phyloP scores from a whole-genome alignment of 2,888 invertebrate genomes.

The Athalia cordata region DNA sequence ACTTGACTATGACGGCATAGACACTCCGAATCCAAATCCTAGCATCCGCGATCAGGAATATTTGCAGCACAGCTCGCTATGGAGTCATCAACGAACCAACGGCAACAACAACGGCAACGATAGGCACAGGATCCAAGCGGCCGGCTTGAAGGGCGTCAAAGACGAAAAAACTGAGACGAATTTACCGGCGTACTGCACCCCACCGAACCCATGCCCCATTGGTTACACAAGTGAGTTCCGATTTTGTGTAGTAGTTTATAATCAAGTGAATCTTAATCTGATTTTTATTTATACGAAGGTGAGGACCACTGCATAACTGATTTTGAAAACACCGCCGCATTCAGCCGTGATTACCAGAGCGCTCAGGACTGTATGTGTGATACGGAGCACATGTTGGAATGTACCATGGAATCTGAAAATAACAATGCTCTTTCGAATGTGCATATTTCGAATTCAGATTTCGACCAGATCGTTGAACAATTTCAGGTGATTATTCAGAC shows the following conservation, averaged over 20 bases:
- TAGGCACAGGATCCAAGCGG: conserved; percentile 71
- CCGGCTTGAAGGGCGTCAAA: conserved; percentile 77
- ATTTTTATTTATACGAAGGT: conserved; percentile 74
- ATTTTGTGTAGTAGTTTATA: not conserved
- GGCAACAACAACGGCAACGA: conserved; percentile 55
- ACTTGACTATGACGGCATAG: conserved; percentile 83
- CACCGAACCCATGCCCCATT: conserved; percentile 98
- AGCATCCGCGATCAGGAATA: conserved; percentile 92
- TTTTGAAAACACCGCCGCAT: conserved; percentile 96
- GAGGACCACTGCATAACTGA: conserved; percentile 92
- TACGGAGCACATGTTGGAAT: conserved; percentile 97
- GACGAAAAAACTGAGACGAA: conserved; percentile 93
- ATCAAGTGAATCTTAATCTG: not conserved
- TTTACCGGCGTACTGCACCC: conserved; percentile 98
- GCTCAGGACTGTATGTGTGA: conserved; percentile 98
- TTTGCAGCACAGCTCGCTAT: conserved; percentile 84
- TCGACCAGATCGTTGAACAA: conserved; percentile 82
- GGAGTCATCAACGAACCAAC: conserved; percentile 86
- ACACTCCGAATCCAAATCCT: conserved; percentile 83
- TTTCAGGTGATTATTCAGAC: conserved; percentile 73
- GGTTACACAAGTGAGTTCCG: conserved; percentile 86
- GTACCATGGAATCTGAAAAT: conserved; percentile 79
- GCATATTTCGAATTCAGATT: conserved; percentile 75
- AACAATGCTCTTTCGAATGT: conserved; percentile 60
- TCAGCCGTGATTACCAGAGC: conserved; percentile 94